These are phyloP conservation scores for Catocala sponsa DNA, from an alignment of 2,888 invertebrate species.

Conservation along the genomic window DNA sequence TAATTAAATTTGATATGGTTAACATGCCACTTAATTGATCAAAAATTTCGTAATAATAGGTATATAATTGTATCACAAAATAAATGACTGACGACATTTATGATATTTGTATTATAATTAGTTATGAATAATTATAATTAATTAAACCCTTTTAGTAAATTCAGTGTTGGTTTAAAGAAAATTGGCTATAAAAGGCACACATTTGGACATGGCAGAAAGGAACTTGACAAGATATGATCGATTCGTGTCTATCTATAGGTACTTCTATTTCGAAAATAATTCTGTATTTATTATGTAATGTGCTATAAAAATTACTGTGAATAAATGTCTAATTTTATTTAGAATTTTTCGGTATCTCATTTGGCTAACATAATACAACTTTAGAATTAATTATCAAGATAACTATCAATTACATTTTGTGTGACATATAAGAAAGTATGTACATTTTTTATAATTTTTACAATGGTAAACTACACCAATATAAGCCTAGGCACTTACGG, in stretches of 20 bases:
- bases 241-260: constrained; percentile 35
- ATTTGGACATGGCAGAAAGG: constrained; percentile 60
- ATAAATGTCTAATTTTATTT: constrained; percentile 16
- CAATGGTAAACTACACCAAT: constrained; percentile 53
- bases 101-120: constrained; percentile 11
- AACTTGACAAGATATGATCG: constrained; percentile 61
- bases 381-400: constrained; percentile 26
- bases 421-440: constrained; percentile 42
- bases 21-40: constrained; percentile 35
- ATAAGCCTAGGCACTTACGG: constrained; percentile 83
- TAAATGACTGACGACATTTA: constrained; percentile 11
- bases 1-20: constrained; percentile 42
- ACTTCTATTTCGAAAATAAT: constrained; percentile 17
- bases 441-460: constrained; percentile 39
- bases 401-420: constrained; percentile 29
- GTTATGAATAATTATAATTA: constrained; percentile 15
- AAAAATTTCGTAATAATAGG: constrained; percentile 16
- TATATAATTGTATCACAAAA: constrained; percentile 18
- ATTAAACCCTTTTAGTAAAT: constrained; percentile 8
- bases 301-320: constrained; percentile 20
- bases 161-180: constrained; percentile 25
- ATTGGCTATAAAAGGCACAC: constrained; percentile 62
- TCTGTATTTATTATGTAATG: constrained; percentile 22
- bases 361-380: constrained; percentile 23
- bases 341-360: constrained; percentile 20